Evolutionary conservation across 2,888 invertebrate genomes (phyloP).

Genomic region (Cotesia congregata): DNA sequence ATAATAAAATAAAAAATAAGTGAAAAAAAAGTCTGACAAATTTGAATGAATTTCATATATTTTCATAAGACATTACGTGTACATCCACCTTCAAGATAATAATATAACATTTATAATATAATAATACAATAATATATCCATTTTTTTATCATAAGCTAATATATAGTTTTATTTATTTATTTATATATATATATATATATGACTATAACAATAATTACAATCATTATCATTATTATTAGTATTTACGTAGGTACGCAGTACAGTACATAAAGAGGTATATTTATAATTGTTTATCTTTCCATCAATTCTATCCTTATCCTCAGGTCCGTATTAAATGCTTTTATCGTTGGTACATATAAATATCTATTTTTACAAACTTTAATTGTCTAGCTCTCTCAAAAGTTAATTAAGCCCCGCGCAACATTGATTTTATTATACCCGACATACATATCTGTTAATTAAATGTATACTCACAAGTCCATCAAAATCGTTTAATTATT

Average conservation of each 20-base stretch:
- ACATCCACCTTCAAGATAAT: conserved; percentile 62
- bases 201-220: conserved; percentile 42
- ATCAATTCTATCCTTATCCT: neutral
- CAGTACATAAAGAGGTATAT: conserved; percentile 41
- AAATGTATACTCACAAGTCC: conserved; percentile 31
- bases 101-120: conserved; percentile 49
- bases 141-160: neutral
- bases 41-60: conserved; percentile 46
- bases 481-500: neutral
- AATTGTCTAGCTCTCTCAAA: neutral
- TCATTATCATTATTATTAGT: conserved; percentile 10
- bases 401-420: neutral
- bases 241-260: conserved; percentile 42
- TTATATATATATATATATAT: conserved; percentile 37
- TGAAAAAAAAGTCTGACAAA: conserved; percentile 18
- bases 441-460: conserved; percentile 3
- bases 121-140: conserved; percentile 36
- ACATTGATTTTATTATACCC: conserved; percentile 1
- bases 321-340: conserved; percentile 8
- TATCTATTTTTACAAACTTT: conserved; percentile 21
- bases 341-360: conserved; percentile 17
- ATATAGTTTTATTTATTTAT: conserved; percentile 34
- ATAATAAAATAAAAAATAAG: too few species aligned
- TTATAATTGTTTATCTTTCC: conserved; percentile 29
- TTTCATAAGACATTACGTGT: conserved; percentile 60